Percentiles rank a stretch among this genome's conserved stretches.
These are phyloP conservation scores for Leptinotarsa defecta DNA, from an alignment of 1,140 invertebrate genomes.

Conservation along the genomic window DNA sequence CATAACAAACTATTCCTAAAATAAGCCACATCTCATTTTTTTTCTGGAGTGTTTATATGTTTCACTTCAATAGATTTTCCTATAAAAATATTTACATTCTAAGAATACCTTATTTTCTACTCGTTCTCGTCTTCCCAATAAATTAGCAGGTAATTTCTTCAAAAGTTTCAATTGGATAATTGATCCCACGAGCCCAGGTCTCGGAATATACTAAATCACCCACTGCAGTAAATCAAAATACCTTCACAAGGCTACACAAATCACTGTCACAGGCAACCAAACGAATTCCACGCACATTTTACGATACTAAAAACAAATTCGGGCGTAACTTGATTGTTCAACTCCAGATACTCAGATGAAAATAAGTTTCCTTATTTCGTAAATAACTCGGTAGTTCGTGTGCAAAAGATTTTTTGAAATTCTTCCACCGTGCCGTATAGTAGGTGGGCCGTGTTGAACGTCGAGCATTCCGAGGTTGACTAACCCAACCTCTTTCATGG, in stretches of 20 bases:
- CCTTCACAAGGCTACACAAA: background rate
- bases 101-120: too few species aligned
- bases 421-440: conserved; percentile 15
- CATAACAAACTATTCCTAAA: too few species aligned
- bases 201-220: background rate
- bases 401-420: conserved; percentile 15
- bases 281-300: background rate
- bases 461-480: conserved; percentile 37
- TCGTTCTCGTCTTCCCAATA: background rate
- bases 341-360: too few species aligned
- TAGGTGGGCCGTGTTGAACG: conserved; percentile 34
- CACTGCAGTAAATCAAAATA: background rate
- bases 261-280: background rate
- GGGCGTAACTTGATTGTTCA: background rate
- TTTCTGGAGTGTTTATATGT: too few species aligned
- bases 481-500: conserved; percentile 42
- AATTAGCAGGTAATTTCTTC: background rate
- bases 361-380: background rate
- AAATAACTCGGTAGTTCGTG: background rate
- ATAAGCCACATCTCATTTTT: too few species aligned
- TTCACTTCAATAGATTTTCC: too few species aligned
- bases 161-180: background rate
- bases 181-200: too few species aligned
- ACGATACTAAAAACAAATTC: background rate
- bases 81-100: too few species aligned